Evolutionary conservation across 2,888 invertebrate species (phyloP).

Genomic region (Conus canariensis): DNA sequence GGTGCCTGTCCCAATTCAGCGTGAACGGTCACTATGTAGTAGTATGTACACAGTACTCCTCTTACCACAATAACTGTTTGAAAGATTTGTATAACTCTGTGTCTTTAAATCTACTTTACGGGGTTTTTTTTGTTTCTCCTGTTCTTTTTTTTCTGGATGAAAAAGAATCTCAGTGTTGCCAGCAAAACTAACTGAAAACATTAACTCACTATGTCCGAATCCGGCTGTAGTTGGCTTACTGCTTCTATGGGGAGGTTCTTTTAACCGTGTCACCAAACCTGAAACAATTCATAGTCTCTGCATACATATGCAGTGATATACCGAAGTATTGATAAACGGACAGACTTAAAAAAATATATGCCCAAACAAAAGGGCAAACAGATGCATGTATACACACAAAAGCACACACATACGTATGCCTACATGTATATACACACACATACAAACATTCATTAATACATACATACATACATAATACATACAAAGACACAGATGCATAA

Average conservation of each 20-base stretch:
- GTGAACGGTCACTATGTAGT: no score
- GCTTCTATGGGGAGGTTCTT: conserved; percentile 89
- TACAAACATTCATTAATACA: not conserved
- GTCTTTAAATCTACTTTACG: no score
- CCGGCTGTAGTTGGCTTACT: conserved; percentile 96
- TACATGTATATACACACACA: not conserved
- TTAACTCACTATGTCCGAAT: conserved; percentile 89
- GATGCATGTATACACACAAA: not conserved
- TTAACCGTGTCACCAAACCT: conserved; percentile 46
- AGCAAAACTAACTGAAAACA: not conserved
- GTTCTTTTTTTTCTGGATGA: not conserved
- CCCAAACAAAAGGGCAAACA: not conserved
- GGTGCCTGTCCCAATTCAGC: no score
- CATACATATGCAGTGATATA: not conserved
- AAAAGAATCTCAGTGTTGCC: not conserved
- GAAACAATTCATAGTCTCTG: not conserved
- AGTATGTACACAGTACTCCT: no score
- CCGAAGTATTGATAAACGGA: not conserved
- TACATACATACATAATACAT: not conserved
- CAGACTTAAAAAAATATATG: not conserved
- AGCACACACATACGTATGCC: not conserved
- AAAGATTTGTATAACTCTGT: no score
- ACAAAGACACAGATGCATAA: no score
- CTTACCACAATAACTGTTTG: no score
- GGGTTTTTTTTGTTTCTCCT: no score